These are phyloP conservation scores for Hippolais icterina DNA, from an alignment of 2,113 vertebrate genomes.

Conservation along the genomic window DNA sequence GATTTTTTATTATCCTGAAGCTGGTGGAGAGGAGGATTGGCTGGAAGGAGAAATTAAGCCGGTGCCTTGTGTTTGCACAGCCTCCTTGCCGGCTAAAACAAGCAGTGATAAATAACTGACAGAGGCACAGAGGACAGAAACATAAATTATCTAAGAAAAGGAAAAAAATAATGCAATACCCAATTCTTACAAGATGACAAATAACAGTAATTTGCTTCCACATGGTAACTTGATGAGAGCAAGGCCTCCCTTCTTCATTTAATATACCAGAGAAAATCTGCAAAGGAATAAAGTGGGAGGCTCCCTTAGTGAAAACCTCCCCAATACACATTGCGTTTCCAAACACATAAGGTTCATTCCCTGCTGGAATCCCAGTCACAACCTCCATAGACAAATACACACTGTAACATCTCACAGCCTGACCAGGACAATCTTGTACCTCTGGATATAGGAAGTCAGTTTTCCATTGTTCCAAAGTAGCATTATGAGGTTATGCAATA, in stretches of 20 bases:
- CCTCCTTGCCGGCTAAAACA: background rate
- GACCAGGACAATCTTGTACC: background rate
- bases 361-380: background rate
- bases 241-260: background rate
- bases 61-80: background rate
- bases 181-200: background rate
- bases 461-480: background rate
- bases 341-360: rapidly evolving
- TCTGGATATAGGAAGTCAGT: background rate
- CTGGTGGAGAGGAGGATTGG: background rate
- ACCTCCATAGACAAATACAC: rapidly evolving
- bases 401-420: background rate
- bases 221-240: background rate
- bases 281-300: background rate
- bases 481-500: background rate
- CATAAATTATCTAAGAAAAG: background rate
- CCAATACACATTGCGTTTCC: background rate
- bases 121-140: background rate
- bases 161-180: background rate
- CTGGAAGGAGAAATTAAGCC: background rate
- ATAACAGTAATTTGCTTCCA: background rate
- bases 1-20: background rate
- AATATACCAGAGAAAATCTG: background rate
- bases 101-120: background rate
- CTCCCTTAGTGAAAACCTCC: background rate